These are phyloP conservation scores for Lottia gigantea DNA, from an alignment of 2,888 invertebrate species.

Conservation along the genomic window DNA sequence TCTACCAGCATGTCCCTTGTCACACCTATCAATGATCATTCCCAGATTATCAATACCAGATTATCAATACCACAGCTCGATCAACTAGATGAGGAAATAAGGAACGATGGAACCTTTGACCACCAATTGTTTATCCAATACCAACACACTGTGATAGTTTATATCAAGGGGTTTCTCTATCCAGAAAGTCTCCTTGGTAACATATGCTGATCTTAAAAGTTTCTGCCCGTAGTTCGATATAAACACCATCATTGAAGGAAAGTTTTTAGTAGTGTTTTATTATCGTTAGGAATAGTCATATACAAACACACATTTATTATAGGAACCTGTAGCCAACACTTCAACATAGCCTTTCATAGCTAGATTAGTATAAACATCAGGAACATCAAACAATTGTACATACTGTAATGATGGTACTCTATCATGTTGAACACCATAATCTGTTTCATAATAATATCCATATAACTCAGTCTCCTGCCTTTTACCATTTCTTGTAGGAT, in stretches of 20 bases:
- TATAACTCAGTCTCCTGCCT: slow-evolving; percentile 32
- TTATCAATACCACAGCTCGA: no score
- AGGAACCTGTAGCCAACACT: slow-evolving; percentile 38
- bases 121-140: no score
- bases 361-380: slow-evolving; percentile 36
- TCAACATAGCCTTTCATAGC: slow-evolving; percentile 44
- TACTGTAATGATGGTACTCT: slow-evolving; percentile 49
- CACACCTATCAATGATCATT: no score
- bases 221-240: neutral
- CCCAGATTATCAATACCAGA: no score
- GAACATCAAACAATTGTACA: slow-evolving; percentile 51
- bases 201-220: no score
- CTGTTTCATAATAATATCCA: slow-evolving; percentile 57
- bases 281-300: slow-evolving; percentile 36
- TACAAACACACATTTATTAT: slow-evolving; percentile 42
- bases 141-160: no score
- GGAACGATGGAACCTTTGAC: no score
- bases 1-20: no score
- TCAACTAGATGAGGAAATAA: no score
- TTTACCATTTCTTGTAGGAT: slow-evolving; percentile 39
- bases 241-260: neutral
- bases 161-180: no score
- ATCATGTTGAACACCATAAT: slow-evolving; percentile 48
- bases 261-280: no score
- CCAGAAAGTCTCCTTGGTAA: no score